Evolutionary conservation across 2,888 invertebrate species (phyloP).

Genomic region (Bibio marci): DNA sequence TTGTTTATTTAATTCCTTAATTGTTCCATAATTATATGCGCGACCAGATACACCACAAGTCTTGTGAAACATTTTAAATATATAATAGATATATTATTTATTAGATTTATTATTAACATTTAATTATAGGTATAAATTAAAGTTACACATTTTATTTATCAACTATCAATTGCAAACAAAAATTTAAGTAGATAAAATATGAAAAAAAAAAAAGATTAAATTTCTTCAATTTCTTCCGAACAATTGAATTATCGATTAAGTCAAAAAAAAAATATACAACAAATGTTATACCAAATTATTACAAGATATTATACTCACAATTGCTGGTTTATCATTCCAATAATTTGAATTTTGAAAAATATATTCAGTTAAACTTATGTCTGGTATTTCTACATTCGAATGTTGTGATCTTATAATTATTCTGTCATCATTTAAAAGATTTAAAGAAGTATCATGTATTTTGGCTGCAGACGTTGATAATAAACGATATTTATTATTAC

Average conservation of each 20-base stretch:
- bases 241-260: too few relatives aligned
- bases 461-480: too few relatives aligned
- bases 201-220: too few relatives aligned
- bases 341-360: slow-evolving; percentile 37
- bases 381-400: slow-evolving; percentile 36
- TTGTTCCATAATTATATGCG: slow-evolving; percentile 44
- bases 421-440: too few relatives aligned
- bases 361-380: slow-evolving; percentile 38
- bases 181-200: too few relatives aligned
- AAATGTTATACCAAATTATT: too few relatives aligned
- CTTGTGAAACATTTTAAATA: slow-evolving; percentile 24
- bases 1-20: slow-evolving; percentile 37
- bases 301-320: slow-evolving; percentile 47
- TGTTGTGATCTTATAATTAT: slow-evolving; percentile 30
- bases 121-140: not conserved
- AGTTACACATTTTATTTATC: not conserved
- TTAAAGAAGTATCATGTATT: too few relatives aligned
- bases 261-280: too few relatives aligned
- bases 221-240: too few relatives aligned
- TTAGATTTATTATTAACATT: not conserved
- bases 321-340: slow-evolving; percentile 40
- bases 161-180: too few relatives aligned
- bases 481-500: too few relatives aligned
- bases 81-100: not conserved
- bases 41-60: slow-evolving; percentile 50